Evolutionary conservation across 1,140 invertebrate species (phyloP), one percentile per base, ranked within the genome.

Genomic region (Lordiphosa clarofinis): DNA sequence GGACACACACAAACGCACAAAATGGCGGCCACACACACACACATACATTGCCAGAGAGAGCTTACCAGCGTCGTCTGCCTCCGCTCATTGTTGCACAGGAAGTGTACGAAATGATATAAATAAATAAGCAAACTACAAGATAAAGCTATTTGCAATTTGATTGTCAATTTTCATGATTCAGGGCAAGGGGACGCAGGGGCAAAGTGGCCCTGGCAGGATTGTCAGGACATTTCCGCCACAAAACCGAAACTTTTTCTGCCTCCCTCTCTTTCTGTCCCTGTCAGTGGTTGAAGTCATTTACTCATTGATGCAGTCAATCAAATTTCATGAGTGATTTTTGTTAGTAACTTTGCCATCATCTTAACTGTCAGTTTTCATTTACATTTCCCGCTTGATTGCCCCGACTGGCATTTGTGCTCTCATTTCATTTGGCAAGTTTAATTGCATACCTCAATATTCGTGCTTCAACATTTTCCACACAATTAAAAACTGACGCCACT

Each of bases 71-170:
- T 31, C 64, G 38, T 55, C 63, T 59, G 57, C 56, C 69, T 53
- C 46, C 39, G 36, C 71, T 60, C 57, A 70, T 79, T 82, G 74
- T 59, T 78, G 65, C 72, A 65, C 78, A 82, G 76, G 78, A 81
- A 82, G 76, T 82, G 76, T 68, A 81, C 76, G 67, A 82, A 81
- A 81, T 84, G 76, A 81, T 84, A 81, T 81, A 81, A 81, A 81
- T 81, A 81, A 81, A 81, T 81, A 81, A 81, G 66, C 75, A 81
- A 81, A 82, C 78, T 82, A 82, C 76, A 84, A 82, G 78, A 82
- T 82, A 82, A 82, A 82, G 78, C 78, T 84, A 82, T 82, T 82
- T 82, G 78, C 78, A 78, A 82, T 82, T 82, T 82, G 78, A 82
- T 82, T 82, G 78, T 82, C 78, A 82, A 84, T 82, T 86, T 81